A percentile compares a stretch with the other conserved stretches of the same genome.
Evolutionary conservation across 2,797 vertebrate genomes (phyloP).

Genomic region (Harpagifer antarcticus): DNA sequence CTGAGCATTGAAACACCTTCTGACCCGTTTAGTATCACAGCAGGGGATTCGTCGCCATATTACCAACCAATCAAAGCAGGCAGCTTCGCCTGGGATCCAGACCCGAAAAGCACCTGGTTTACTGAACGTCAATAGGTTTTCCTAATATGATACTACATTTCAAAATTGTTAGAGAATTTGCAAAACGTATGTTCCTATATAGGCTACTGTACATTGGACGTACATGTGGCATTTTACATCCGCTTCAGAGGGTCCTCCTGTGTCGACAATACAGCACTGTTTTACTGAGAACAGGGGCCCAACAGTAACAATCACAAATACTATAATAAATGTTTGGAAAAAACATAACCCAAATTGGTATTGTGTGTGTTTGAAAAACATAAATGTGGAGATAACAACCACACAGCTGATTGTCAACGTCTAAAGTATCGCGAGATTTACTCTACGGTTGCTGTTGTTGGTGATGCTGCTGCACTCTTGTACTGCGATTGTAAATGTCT

Average conservation of each 20-base stretch:
- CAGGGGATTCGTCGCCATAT: not conserved
- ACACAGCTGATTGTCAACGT: constrained; percentile 17
- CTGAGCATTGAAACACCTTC: no score
- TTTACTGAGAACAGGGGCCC: not conserved
- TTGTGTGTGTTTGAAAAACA: not conserved
- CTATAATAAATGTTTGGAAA: not conserved
- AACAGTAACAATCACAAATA: not conserved
- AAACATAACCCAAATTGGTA: not conserved
- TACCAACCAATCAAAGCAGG: not conserved
- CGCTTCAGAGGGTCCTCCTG: no score
- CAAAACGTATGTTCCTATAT: not conserved
- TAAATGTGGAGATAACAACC: not conserved
- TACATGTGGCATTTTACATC: no score
- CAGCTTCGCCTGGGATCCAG: not conserved
- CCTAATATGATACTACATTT: not conserved
- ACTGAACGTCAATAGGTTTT: not conserved
- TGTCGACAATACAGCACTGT: no score
- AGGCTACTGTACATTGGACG: not conserved
- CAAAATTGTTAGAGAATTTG: not conserved
- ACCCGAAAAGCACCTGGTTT: no score
- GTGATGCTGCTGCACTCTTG: not conserved
- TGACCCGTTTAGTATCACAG: no score
- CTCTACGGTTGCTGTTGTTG: no score
- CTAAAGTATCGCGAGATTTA: constrained; percentile 42
- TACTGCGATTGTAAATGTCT: constrained; percentile 7